Evolutionary conservation across 2,888 invertebrate genomes (phyloP).

Genomic region (Lomographa bimaculata): DNA sequence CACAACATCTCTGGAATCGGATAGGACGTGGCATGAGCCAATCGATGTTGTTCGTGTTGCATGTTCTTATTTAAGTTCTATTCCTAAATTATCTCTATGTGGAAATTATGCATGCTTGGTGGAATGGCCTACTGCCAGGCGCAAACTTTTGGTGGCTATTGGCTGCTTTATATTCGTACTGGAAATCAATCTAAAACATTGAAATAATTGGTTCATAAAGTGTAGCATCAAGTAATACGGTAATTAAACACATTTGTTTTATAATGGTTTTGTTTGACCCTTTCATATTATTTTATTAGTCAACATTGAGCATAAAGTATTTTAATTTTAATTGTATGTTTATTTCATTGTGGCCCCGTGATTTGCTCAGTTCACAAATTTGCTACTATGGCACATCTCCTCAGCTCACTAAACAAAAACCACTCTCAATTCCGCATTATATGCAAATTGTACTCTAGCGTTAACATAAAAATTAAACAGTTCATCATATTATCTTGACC

Average conservation of each 20-base stretch:
- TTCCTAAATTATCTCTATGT: slow-evolving; percentile 66
- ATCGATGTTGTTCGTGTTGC: slow-evolving; percentile 80
- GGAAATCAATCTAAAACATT: slow-evolving; percentile 42
- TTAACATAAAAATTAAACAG: slow-evolving; percentile 22
- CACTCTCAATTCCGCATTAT: slow-evolving; percentile 36
- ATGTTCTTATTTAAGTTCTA: slow-evolving; percentile 72
- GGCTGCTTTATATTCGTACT: slow-evolving; percentile 69
- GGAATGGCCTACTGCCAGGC: slow-evolving; percentile 77
- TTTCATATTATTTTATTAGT: slow-evolving; percentile 18
- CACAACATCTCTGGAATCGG: slow-evolving; percentile 68
- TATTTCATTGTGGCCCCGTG: slow-evolving; percentile 53
- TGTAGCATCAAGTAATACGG: slow-evolving; percentile 17
- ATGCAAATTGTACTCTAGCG: slow-evolving; percentile 7
- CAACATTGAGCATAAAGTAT: slow-evolving; percentile 12
- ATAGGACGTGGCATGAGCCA: slow-evolving; percentile 77
- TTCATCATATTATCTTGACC: slow-evolving; percentile 28
- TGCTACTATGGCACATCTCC: slow-evolving; percentile 51
- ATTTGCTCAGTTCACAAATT: slow-evolving; percentile 34
- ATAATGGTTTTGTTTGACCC: slow-evolving; percentile 28
- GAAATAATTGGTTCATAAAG: slow-evolving; percentile 17
- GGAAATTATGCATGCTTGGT: slow-evolving; percentile 77
- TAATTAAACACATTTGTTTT: slow-evolving; percentile 21
- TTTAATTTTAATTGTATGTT: slow-evolving; percentile 16
- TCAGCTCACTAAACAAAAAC: slow-evolving; percentile 48
- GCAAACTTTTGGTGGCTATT: slow-evolving; percentile 66